Evolutionary conservation across 2,797 vertebrate species (phyloP), one percentile per base, ranked within the genome.

Genomic region (Channallabes apus): DNA sequence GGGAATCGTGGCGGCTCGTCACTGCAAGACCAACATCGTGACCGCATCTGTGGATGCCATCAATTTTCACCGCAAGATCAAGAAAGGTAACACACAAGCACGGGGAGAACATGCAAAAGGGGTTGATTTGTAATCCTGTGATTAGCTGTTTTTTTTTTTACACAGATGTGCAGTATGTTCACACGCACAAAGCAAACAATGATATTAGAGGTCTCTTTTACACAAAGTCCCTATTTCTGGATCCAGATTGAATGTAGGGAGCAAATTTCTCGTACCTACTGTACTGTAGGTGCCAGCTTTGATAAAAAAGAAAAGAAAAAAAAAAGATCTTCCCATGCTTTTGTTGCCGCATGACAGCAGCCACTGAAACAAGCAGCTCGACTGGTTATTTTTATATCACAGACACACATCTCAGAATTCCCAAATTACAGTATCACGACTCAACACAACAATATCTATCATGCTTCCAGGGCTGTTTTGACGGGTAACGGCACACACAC

Each of bases 11-110:
- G 97, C 97, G 0, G 93, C 93, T 0, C 96, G 97, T 12, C 98
- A 99, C 91, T 99, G 98, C 94, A 96, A 96, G 93, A 99, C 97
- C 90, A 99, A 99, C 92, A 94, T 99, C 0, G 97, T 99, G 90
- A 99, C 98, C 0, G 97, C 97, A 68, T 99, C 97, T 0, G 97
- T 99, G 93, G 97, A 99, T 0, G 97, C 97, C 92, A 98, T 98
- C 83, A 98, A 99, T 91, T 99, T 99, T 86, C 96, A 98, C 0
- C 95, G 97, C 93, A 99, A 98, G 94, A 98, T 99, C 90, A 95
- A 95, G 72, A 98, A 97, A 96, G 97, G 97, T 99, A 85, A 90
- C 46, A 3, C 46, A 77, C 12, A 6, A 61, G 27, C 24, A 59
- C 17, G 6, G 35, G 2, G 2, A 24, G 56, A 68, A 61, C 29